Base-by-base conservation (phyloP, 2,113 vertebrate genomes). In the Okapia johnstoni region DNA sequence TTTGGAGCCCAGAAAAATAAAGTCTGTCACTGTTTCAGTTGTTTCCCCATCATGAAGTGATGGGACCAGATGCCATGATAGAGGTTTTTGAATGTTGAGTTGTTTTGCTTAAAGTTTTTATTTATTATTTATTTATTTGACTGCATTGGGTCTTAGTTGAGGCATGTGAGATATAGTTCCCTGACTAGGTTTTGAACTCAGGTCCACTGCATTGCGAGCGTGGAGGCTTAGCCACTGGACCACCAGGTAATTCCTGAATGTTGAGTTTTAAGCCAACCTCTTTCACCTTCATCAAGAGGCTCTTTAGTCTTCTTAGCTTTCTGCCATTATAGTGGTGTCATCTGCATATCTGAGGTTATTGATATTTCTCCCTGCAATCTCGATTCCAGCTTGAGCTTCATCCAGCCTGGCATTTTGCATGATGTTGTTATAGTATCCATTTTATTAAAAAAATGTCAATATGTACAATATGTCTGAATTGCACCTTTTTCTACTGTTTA, bases 401-500 rank as follows among this genome's bases (percentile, higher is more conserved):
- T 73, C 36, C 36, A 73, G n/a, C 66, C 36, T 40, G 36, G 21
- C 66, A 73, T 73, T 73, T 73, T 0, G 0, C 9, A 73, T 40
- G 66, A 40, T 66, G n/a, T 73, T 40, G 66, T 73, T 73, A 73
- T 25, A 40, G 77, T 17, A 85, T 28, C 2, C 14, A 92, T 60
- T 88, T 88, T 57, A 80, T 40, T 95, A 83, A 96, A 50, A 50
- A 84, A 95, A 54, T 86, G 7, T 96, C 55, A 86, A 81, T 84
- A 73, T 85, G 40, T 33, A 21, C 19, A 86, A 52, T 30, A 76
- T 81, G 3, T 57, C 90, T n/a, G 19, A 88, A 86, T 61, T 61
- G 3, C 10, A 66, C 77, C 23, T 89, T 96, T 92, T 79, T 36
- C 50, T 83, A 54, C n/a, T 93, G 48, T 54, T 85, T 93, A 92